Base-by-base conservation (phyloP, 2,113 vertebrate species). In the Guaruba guarouba region DNA sequence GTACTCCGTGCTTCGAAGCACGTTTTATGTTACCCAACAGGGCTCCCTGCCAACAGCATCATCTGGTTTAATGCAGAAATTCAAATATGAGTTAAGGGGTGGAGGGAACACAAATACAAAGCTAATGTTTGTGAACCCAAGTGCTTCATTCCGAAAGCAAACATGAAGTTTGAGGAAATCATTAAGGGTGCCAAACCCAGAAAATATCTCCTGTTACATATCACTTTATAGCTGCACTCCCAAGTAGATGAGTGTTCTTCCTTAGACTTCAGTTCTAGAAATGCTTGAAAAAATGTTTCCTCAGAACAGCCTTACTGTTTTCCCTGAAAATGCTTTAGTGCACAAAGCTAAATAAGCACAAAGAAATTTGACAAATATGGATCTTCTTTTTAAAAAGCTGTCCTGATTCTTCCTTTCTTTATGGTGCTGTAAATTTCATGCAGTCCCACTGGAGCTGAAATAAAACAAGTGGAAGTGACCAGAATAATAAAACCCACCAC, bases 91-190 rank as follows among this genome's bases (percentile, higher is more conserved):
- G 23, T 68, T 68, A 48, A 66, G 27, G 10, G 18, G 7, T 46
- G 67, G 44, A 86, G 20, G 25, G 61, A 94, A 78, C 64, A 74
- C 6, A 67, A 55, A 82, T 46, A 67, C 39, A 94, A 94, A 91
- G 74, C 19, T 75, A 87, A 78, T 79, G 77, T 90, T 96, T 96
- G 78, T 87, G 62, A 95, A 82, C 20, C 5, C 37, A 51, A 75
- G 43, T 41, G 35, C 33, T 89, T 86, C 9, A 63, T 71, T 89
- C 48, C 41, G 35, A 94, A 90, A 92, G 71, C 17, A 90, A 91
- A 82, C 17, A 51, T 49, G 52, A 86, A 69, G 59, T 87, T 17
- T 84, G 66, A 90, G 74, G 35, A 87, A 91, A 44, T 3, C 5
- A 35, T 37, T 41, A 77, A 75, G 37, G 2, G 19, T 76, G 62